phyloP scores from a whole-genome alignment of 37 sponge, comb jelly and placozoan genomes.

The Dysidea cf. avara region DNA sequence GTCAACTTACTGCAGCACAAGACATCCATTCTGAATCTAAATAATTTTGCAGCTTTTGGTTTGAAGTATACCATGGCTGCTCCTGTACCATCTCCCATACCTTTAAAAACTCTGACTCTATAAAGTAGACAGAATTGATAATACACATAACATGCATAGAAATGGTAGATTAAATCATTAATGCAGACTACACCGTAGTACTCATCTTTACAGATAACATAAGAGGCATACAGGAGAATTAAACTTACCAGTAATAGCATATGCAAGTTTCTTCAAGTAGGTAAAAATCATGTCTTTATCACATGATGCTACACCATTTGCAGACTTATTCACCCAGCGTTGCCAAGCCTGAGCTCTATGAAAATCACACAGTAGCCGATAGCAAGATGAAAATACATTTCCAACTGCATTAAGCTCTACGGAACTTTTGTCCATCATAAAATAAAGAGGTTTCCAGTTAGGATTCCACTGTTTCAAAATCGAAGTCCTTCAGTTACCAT shows the following conservation, averaged over 20 bases:
- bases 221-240: background rate
- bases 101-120: conserved; percentile 13
- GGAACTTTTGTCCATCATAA: conserved; percentile 44
- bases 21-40: conserved; percentile 25
- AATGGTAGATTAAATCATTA: no score
- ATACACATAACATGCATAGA: no score
- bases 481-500: conserved; percentile 24
- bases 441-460: conserved; percentile 26
- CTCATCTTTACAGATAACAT: background rate
- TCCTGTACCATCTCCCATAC: background rate
- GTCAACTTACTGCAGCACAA: conserved; percentile 22
- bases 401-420: conserved; percentile 20
- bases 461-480: conserved; percentile 33
- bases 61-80: conserved; percentile 9
- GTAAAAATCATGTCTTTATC: conserved; percentile 1
- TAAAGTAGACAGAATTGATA: background rate
- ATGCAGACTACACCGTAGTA: no score
- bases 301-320: conserved; percentile 8
- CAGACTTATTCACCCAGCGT: conserved; percentile 17
- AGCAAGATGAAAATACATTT: background rate
- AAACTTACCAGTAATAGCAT: conserved; percentile 7
- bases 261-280: conserved; percentile 16
- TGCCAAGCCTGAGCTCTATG: conserved; percentile 22
- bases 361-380: conserved; percentile 23
- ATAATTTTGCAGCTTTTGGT: conserved; percentile 20